Evolutionary conservation across 2,888 invertebrate genomes (phyloP), one percentile per base, ranked within the genome.

Genomic region (Bibio marci): DNA sequence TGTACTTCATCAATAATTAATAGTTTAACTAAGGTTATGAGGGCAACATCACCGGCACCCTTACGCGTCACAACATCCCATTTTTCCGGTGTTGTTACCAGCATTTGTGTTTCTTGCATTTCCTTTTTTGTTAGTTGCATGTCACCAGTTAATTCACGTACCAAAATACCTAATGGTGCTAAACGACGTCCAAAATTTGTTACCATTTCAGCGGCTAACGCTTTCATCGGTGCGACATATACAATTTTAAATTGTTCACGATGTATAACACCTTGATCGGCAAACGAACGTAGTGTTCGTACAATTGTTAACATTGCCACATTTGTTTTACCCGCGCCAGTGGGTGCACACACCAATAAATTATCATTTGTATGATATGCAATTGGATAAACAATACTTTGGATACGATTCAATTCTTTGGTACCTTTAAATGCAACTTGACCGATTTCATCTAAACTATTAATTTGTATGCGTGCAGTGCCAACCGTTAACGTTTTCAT

Each of bases 181-280:
- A 99, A 66, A 37, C 87, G 73, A 49, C 77, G 79, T 4, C 80
- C 76, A 60, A 98, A 98, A 58, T 86, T 97, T 0, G 76, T 72
- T 0, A 95, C 91, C 94, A 99, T 98, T 69, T 99, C 98, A 1
- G 95, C 80, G 0, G 98, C 98, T 30, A 99, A 62, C 0, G 98
- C 98, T 66, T 98, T 99, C 98, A 98, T 99, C 2, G 98, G 98
- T 1, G 97, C 97, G 48, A 99, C 86, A 62, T 99, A 98, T 37
- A 99, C 83, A 49, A 98, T 91, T 80, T 97, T 97, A 55, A 97
- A 97, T 50, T 87, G 79, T 62, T 92, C 81, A 52, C 82, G 85
- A 62, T 80, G 76, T 39, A 95, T 80, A 4, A 83, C 70, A 40
- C 81, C 80, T 47, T 77, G 71, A 48, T 80, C 76, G 37, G 90